Base-by-base conservation (phyloP, 2,797 vertebrate species). In the Clarias platycephalus region DNA sequence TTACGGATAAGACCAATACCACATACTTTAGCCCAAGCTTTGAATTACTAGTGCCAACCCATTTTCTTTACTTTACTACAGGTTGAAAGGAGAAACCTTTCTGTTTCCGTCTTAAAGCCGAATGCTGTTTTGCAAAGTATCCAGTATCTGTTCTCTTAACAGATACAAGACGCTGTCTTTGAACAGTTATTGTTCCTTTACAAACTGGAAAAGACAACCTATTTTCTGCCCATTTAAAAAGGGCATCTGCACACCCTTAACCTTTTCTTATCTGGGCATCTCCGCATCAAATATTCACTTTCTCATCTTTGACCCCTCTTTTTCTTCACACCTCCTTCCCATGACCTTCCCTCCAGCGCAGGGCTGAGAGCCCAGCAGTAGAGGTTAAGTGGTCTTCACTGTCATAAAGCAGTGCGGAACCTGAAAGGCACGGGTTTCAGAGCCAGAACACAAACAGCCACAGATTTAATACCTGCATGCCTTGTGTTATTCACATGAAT, bases 231-330 rank as follows among this genome's bases (percentile, higher is more conserved):
- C 63, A 70, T 64, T 83, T 62, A 77, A 67, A 74, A 72, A 86
- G 82, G 37, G 85, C 64, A 83, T 83, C 55, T 72, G 12, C 74
- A 82, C 80, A 68, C 60, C 28, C 62, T 71, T 88, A 84, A 82
- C 83, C 78, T 85, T 57, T 13, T 44, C 63, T 84, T 72, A 62
- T 79, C 82, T 81, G 74, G 62, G 28, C 72, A 60, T n/a, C 57
- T 66, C 49, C 70, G 64, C 49, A 63, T 70, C 81, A 80, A 83
- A 83, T 84, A 77, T 86, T 81, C 8, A 72, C 26, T 76, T 82
- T 80, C 63, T 82, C 82, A 78, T 86, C 83, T 82, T 66, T 80
- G 81, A 77, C 84, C 85, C 55, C 22, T 22, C 72, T 80, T 67
- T 74, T 60, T 80, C 67, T 83, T 77, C 31, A 79, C 67, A 83